Base-by-base conservation (phyloP, 1,140 invertebrate species). In the Eulimnadia texana region DNA sequence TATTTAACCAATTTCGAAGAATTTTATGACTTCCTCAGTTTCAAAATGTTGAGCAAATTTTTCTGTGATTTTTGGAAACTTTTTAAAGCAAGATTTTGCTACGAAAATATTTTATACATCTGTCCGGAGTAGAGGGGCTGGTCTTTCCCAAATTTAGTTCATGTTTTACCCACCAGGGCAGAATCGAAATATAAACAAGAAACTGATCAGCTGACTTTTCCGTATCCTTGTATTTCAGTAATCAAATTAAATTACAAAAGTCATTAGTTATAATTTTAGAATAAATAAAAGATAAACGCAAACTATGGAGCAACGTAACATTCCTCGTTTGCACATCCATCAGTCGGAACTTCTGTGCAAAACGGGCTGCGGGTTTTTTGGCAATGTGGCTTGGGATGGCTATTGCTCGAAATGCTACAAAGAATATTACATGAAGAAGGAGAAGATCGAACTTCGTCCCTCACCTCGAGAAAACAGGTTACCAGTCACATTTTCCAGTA, bases 301-400 rank as follows among this genome's bases (percentile, higher is more conserved):
- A 6, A 42, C 6, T 16, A 42, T 42, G 33, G 33, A 42, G 6
- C 33, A 9, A 16, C 33, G 33, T 6, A 42, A 42, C 16, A 16
- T 42, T 9, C 82, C 84, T 1, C 82, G 81, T 3, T 76, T 88
- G 63, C 79, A 88, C 61, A 85, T 94, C 51, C 84, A 86, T 64
- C 83, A 88, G 67, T 81, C 84, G 58, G 90, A 94, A 74, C 75
- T 98, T 63, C 84, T 93, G 66, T 99, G 96, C 73, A 90, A 90
- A 72, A 93, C 89, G 74, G 88, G 90, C 16, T 98, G 94, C 78
- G 93, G 92, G 61, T 98, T 84, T 78, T 99, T 87, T 74, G 95
- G 96, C 20, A 98, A 97, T 75, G 88, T 89, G 28, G 88, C 94
- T 70, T 98, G 94, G 88, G 85, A 93, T 71, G 88, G 93, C 16